Evolutionary conservation across 2,888 invertebrate species (phyloP), one percentile per base, ranked within the genome.

Genomic region (Pediacus dermestoides): DNA sequence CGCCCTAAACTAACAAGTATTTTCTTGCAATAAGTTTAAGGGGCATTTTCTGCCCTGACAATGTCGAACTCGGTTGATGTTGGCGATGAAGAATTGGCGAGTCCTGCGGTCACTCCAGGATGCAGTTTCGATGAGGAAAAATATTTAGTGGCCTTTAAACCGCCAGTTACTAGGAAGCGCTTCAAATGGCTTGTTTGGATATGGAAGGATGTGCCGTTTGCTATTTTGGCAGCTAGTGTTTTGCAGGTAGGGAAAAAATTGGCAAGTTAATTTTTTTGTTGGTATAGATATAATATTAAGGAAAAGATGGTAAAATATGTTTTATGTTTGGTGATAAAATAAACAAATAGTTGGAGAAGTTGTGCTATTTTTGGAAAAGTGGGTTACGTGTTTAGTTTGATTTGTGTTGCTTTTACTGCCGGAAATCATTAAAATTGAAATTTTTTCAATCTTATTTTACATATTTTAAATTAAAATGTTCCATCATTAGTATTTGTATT

Each of bases 171-270:
- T 12, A 43, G 45, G 37, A 36, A 39, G 25, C 47, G 42, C 35
- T 46, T 41, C 23, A 44, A 46, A 30, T 49, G 51, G 51, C 37
- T 36, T 28, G 34, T 46, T 18, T 50, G 53, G n/a, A n/a, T n/a
- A n/a, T n/a, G n/a, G 23, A 46, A 55, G 30, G 57, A 60, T 39
- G 50, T 61, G 6, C 68, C 68, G 3, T 54, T 59, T 35, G 63
- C 61, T 21, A 59, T 66, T 32, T 27, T 65, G 26, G 46, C 46
- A 26, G 58, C 60, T 18, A 67, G 67, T 49, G 30, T 64, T 35
- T 40, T 66, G 38, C 62, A 66, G 60, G 66, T 66, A 39, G 48
- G 46, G 38, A 14, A n/a, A n/a, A n/a, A n/a, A n/a, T n/a, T 15
- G 15, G 21, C 25, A 1, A 16, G 11, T 32, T 26, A 8, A 37